A percentile compares a stretch with the other conserved stretches of the same genome.
Conservation (phyloP, 2,797 vertebrate species). For the Poeciliopsis turneri region DNA sequence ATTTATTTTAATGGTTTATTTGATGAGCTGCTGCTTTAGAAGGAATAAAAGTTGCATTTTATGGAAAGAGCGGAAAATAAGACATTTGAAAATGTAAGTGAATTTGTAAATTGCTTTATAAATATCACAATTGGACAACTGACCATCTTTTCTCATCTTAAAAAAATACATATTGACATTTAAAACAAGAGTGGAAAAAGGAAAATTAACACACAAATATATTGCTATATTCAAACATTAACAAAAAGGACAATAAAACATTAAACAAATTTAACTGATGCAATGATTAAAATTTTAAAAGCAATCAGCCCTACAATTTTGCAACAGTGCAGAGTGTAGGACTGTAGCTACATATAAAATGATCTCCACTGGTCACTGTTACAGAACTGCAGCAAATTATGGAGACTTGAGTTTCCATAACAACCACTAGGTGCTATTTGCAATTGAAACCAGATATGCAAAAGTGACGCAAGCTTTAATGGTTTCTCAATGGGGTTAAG, state of each 20-base stretch:
- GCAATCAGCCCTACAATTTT: background rate
- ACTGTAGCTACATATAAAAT: background rate
- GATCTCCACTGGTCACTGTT: background rate
- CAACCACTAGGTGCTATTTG: background rate
- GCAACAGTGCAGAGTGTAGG: background rate
- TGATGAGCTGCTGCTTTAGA: background rate
- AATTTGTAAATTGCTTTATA: background rate
- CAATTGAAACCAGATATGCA: background rate
- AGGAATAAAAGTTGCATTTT: background rate
- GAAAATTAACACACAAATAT: background rate
- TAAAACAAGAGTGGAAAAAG: background rate
- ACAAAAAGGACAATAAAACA: background rate
- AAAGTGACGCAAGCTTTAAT: background rate
- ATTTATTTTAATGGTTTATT: background rate
- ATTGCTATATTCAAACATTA: background rate
- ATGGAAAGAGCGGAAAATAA: background rate
- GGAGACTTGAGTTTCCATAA: background rate
- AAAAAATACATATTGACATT: background rate
- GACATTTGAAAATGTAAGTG: background rate
- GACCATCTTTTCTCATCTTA: background rate
- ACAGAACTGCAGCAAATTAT: background rate
- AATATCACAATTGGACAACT: background rate
- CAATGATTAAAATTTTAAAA: background rate
- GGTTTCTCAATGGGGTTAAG: no score
- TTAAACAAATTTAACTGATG: no score